Evolutionary conservation across 2,797 vertebrate species (phyloP).

Genomic region (Florisuga fusca): DNA sequence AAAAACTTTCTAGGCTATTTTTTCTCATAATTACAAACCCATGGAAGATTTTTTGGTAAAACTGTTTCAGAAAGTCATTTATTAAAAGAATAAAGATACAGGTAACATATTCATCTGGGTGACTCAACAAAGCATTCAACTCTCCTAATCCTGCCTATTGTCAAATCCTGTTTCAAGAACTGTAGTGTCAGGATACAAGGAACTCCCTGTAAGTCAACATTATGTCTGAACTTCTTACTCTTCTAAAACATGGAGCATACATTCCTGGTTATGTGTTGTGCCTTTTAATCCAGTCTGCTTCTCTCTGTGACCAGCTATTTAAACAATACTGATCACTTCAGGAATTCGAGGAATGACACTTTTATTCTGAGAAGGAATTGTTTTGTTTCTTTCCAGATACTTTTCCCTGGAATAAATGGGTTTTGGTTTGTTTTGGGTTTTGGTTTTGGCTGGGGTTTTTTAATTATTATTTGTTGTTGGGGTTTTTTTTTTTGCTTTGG

Average conservation of each 20-base stretch:
- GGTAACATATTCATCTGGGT: background rate
- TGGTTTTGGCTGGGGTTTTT: too few relatives aligned
- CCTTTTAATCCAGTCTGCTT: background rate
- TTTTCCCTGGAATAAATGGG: background rate
- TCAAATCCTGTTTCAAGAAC: background rate
- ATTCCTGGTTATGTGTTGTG: background rate
- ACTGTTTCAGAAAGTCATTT: background rate
- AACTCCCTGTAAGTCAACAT: background rate
- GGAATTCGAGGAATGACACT: background rate
- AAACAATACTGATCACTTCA: background rate
- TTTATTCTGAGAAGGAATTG: background rate
- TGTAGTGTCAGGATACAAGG: background rate
- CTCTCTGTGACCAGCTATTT: conserved; percentile 10
- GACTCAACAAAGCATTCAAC: fast-evolving
- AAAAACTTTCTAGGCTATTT: background rate
- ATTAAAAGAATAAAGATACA: background rate
- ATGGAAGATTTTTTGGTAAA: background rate
- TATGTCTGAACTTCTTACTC: background rate
- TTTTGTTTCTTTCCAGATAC: background rate
- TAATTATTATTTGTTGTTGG: too few relatives aligned
- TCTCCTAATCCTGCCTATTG: background rate
- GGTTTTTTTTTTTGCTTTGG: too few relatives aligned
- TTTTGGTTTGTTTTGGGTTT: too few relatives aligned
- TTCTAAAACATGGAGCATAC: background rate
- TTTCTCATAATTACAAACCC: background rate